Conservation (phyloP, 2,797 vertebrate species). For the Enteromius thamalakanensis region DNA sequence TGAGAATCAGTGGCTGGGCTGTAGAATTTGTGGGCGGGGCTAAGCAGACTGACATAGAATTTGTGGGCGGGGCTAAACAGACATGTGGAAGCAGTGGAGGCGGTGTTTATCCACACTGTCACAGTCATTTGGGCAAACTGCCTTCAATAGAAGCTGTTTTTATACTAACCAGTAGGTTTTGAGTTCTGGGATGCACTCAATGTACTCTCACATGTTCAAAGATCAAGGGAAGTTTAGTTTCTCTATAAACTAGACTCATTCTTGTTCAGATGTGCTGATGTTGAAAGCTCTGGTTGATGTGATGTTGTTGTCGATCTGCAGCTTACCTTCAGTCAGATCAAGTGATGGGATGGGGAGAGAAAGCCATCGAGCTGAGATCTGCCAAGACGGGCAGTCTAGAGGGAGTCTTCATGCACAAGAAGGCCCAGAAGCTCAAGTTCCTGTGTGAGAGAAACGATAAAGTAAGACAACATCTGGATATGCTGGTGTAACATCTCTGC, state of each 20-base stretch:
- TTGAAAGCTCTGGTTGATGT: neutral
- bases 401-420: conserved; percentile 94
- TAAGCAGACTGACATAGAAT: too few relatives aligned
- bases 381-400: conserved; percentile 87
- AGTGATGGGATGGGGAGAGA: conserved; percentile 95
- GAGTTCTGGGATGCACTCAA: too few relatives aligned
- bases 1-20: too few relatives aligned
- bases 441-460: conserved; percentile 95
- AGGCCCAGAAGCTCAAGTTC: conserved; percentile 94
- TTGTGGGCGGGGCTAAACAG: too few relatives aligned
- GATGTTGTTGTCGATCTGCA: conserved; percentile 58
- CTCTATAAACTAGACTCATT: neutral
- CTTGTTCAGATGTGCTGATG: neutral
- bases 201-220: neutral
- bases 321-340: conserved; percentile 93
- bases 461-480: conserved; percentile 70
- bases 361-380: conserved; percentile 89
- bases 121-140: too few relatives aligned
- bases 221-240: neutral
- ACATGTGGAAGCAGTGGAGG: too few relatives aligned
- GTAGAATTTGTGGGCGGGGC: too few relatives aligned
- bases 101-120: too few relatives aligned
- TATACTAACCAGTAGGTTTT: too few relatives aligned
- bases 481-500: neutral
- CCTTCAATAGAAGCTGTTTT: too few relatives aligned